Base-by-base conservation (phyloP, 2,113 vertebrate species). In the Scopus umbretta region DNA sequence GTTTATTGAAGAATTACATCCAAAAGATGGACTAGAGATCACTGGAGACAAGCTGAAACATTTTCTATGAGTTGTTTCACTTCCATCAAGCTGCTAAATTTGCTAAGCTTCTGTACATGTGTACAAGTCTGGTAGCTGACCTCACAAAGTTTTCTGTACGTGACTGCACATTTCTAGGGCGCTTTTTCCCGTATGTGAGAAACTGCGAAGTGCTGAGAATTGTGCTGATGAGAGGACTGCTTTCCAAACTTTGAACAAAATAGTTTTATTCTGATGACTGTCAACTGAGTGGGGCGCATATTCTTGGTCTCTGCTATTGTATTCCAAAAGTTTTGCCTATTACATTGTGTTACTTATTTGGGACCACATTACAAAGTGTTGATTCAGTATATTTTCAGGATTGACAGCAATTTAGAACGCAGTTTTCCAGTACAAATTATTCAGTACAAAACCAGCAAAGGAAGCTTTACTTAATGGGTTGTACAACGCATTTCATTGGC, bases 351-450 rank as follows among this genome's bases (percentile, higher is more conserved):
- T 86, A 32, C 17, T 94, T 25, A 61, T 93, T 91, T 70, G n/a
- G 29, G 83, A 88, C 72, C 38, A 86, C 27, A 68, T 96, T 91
- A 94, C 68, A 96, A 96, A 88, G 52, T 19, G 1, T 66, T 94
- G 61, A 96, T 97, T 97, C 63, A 96, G 56, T 80, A 45, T 80
- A 85, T 96, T 96, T 86, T 92, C 45, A 78, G 74, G 58, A 71
- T 94, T 66, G 36, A 66, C 58, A 61, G 40, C 4, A 7, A 47
- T 79, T 70, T 97, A 25, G 36, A 68, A 86, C 90, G 86, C 32
- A 67, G 42, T 96, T 86, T 96, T 91, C 87, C 63, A 75, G 58
- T 80, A 70, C 43, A 65, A 92, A 88, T 86, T 71, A 58, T 66
- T 93, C 75, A 34, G 29, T 86, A 80, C 22, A 75, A 87, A 88